Evolutionary conservation across 2,888 invertebrate genomes (phyloP), one percentile per base, ranked within the genome.

Genomic region (Eilema caniola): DNA sequence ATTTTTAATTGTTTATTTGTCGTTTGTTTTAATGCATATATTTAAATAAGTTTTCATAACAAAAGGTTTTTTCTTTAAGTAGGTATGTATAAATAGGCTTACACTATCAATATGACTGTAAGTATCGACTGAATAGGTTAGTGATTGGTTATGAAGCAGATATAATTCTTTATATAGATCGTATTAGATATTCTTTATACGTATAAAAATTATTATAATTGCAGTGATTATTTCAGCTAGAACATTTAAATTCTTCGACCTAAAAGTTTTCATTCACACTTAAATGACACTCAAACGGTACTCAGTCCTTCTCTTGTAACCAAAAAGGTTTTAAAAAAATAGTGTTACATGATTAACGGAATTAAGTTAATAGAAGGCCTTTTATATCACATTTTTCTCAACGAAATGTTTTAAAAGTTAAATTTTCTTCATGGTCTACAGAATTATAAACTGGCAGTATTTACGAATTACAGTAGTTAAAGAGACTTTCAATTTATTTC

Each of bases 1-100:
- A 80, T 82, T 91, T 92, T 91, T 89, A 86, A 87, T 90, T 90
- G 88, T 95, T 94, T 94, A 94, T 93, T 94, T 94, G 90, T 94
- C 90, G 88, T 94, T 95, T 93, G 91, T 93, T 94, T 93, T 91
- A 93, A 94, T 94, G 93, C 89, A 90, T 92, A 93, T 93, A 92
- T 92, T 87, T 94, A 93, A 95, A 95, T 94, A 94, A 92, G 93
- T 93, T 72, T 93, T 85, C 89, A 93, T 94, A 95, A 95, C 94
- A 95, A 95, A 95, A 94, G 85, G 90, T 90, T 88, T 69, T n/a
- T 82, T 82, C 73, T 81, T 90, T 90, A 91, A 89, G 86, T 91
- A 92, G 53, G 86, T 90, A 92, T 91, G 93, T 94, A 94, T 95
- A 95, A 93, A 95, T 94, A 94, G 91, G 85, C 95, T 95, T 94